phyloP scores from a whole-genome alignment of 2,888 invertebrate genomes.

The Melinopterus prodromus region DNA sequence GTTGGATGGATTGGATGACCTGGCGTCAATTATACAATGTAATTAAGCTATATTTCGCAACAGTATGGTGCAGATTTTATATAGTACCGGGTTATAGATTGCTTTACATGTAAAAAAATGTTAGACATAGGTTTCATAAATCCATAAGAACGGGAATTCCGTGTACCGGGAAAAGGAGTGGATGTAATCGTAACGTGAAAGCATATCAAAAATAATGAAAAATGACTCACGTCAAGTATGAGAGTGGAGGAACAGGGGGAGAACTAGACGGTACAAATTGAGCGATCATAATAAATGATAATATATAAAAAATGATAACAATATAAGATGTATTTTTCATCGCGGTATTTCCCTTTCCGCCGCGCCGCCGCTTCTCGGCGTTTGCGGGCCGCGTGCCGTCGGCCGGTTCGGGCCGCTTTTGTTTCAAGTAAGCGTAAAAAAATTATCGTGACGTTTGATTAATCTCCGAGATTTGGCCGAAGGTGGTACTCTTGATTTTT shows the following conservation, averaged over 20 bases:
- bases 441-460: slow-evolving; percentile 24
- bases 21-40: too few species aligned
- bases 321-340: background rate
- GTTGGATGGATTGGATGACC: too few species aligned
- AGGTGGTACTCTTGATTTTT: slow-evolving; percentile 16
- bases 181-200: background rate
- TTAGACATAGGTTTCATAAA: background rate
- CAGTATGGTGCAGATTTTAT: too few species aligned
- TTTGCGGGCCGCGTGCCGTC: background rate
- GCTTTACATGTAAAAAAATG: background rate
- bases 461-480: slow-evolving; percentile 12
- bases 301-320: slow-evolving; percentile 19
- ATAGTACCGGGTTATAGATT: background rate
- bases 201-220: slow-evolving; percentile 24
- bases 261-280: slow-evolving; percentile 19
- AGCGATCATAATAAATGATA: slow-evolving; percentile 25
- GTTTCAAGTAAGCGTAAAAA: slow-evolving; percentile 11
- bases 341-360: background rate
- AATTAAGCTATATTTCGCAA: too few species aligned
- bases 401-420: background rate
- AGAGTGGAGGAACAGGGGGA: slow-evolving; percentile 5
- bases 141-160: background rate
- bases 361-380: background rate
- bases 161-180: background rate
- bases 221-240: slow-evolving; percentile 14